These are phyloP conservation scores for Butorides virescens DNA, from an alignment of 2,113 vertebrate species.

Conservation along the genomic window DNA sequence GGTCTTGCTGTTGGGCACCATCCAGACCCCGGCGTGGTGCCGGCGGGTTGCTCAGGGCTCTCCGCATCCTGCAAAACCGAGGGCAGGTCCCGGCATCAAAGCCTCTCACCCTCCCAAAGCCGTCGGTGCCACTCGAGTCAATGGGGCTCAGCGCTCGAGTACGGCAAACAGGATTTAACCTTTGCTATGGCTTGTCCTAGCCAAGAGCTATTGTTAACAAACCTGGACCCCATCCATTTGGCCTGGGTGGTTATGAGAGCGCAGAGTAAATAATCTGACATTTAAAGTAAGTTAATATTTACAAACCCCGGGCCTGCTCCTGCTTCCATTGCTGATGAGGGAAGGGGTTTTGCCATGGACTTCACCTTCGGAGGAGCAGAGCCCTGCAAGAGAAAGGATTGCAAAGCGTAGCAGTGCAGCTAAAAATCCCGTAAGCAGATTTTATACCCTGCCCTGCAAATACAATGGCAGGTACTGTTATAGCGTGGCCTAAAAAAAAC, in stretches of 20 bases:
- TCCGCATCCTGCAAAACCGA: neutral
- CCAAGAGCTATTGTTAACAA: slow-evolving; percentile 66
- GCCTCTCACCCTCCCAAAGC: neutral
- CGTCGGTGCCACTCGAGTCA: fast-evolving
- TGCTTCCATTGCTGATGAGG: neutral
- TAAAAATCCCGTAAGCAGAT: slow-evolving; percentile 35
- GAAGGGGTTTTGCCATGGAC: neutral
- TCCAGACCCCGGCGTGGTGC: fast-evolving
- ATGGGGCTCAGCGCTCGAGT: neutral
- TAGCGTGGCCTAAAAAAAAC: neutral
- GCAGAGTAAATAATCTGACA: slow-evolving; percentile 43
- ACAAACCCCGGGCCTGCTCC: slow-evolving; percentile 3
- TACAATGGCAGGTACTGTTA: slow-evolving; percentile 40
- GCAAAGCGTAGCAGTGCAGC: neutral
- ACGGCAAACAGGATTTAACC: slow-evolving; percentile 64
- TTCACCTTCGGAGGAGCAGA: neutral
- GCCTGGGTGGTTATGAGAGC: neutral
- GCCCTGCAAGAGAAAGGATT: neutral
- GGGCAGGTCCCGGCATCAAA: neutral
- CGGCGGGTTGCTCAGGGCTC: fast-evolving
- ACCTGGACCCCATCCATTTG: slow-evolving; percentile 5
- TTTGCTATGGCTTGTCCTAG: slow-evolving; percentile 31
- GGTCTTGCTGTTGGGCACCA: neutral
- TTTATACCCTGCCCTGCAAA: slow-evolving; percentile 26
- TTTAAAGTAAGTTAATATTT: slow-evolving; percentile 36